Evolutionary conservation across 2,797 vertebrate species (phyloP).

Genomic region (Sebastes diaconus): DNA sequence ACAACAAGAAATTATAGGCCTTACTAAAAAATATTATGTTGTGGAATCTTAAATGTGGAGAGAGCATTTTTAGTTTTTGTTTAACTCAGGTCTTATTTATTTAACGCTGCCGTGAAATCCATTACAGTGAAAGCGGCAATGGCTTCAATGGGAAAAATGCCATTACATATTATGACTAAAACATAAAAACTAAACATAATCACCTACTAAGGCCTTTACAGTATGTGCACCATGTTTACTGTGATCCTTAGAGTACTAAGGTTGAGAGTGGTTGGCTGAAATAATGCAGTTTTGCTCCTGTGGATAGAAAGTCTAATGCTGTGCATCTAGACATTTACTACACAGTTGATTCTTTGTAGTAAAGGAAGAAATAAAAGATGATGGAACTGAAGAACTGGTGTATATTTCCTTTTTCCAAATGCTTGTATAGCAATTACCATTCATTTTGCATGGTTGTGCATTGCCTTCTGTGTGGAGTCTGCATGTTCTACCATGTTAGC

Average conservation of each 20-base stretch:
- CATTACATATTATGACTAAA: conserved; percentile 25
- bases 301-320: conserved; percentile 60
- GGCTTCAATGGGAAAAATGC: conserved; percentile 7
- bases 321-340: conserved; percentile 59
- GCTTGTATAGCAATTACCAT: neutral
- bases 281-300: conserved; percentile 22
- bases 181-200: conserved; percentile 11
- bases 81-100: conserved; percentile 69
- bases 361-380: conserved; percentile 53
- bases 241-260: conserved; percentile 10
- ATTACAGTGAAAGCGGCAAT: neutral
- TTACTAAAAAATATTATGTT: conserved; percentile 39
- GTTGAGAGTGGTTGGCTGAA: conserved; percentile 11
- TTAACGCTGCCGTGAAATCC: conserved; percentile 19
- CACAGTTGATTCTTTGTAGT: conserved; percentile 54
- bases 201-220: conserved; percentile 32
- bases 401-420: neutral
- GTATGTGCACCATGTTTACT: conserved; percentile 41
- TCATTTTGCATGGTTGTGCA: neutral
- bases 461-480: too few species aligned
- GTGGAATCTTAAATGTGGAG: conserved; percentile 21
- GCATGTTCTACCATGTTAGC: fast-evolving
- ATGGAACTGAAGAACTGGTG: neutral
- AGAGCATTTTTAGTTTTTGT: conserved; percentile 45
- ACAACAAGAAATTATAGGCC: conserved; percentile 32